Base-by-base conservation (phyloP, 2,797 vertebrate species). In the Odontamblyopus lacepedii region DNA sequence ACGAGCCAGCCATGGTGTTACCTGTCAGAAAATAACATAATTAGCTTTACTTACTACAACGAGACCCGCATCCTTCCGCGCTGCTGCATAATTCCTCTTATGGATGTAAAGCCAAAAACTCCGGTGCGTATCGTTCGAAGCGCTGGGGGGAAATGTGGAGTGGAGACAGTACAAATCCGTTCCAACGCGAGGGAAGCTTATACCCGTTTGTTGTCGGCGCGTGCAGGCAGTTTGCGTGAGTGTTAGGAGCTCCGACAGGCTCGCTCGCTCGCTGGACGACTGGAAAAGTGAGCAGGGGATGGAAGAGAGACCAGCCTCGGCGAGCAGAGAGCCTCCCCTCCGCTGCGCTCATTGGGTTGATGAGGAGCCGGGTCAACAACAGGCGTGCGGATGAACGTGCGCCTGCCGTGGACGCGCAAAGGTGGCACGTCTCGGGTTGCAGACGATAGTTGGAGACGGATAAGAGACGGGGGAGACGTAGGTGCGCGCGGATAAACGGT, bases 331-430 rank as follows among this genome's bases (percentile, higher is more conserved):
- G 95, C 95, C 95, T 95, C 95, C 95, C 95, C 95, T 94, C 70
- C 93, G 87, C 93, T 90, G 92, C 93, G 95, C 95, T 96, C 95
- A 97, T 97, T 96, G 96, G 96, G 94, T 93, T 95, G 95, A 95
- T 93, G 92, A 92, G 94, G 94, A 95, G 95, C 94, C 95, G 95
- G 95, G 96, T 96, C 96, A 93, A 92, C 96, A 93, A 92, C 92
- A 91, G 94, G 94, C 94, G 94, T 93, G 87, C 93, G 94, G 94
- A 95, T 95, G 91, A 93, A 87, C 85, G 95, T 87, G 77, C 82
- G 93, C 87, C 59, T 63, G 86, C 89, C 73, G 69, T 78, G 73
- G 81, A 72, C 78, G 77, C 85, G 75, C 77, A 76, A 63, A 81
- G 80, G 78, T 84, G 84, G 74, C 69, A 63, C 72, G 63, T 69